Evolutionary conservation across 2,888 invertebrate genomes (phyloP), one percentile per base, ranked within the genome.

Genomic region (Blera fallax): DNA sequence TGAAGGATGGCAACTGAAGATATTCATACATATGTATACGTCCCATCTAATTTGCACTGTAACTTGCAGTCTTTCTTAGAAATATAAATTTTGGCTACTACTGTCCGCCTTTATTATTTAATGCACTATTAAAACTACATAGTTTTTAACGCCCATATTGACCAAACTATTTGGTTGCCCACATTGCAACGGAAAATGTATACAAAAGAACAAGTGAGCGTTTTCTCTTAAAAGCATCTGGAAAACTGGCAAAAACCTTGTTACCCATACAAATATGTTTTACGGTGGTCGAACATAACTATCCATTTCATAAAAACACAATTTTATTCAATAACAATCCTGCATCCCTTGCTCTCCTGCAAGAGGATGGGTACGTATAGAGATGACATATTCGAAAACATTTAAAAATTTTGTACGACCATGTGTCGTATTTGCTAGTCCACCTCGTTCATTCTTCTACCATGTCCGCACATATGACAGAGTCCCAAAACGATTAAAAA

Each of bases 351-450:
- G 76, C 50, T 54, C 54, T 74, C 64, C 29, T 21, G 58, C 48
- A 62, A n/a, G n/a, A 43, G 37, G 2, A 40, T 37, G 50, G 45
- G 21, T 56, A 45, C 65, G 56, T 48, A 27, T 58, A 50, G 72
- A 58, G 43, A 77, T 72, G 82, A 77, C 72, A 77, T 54, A 77
- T 77, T 82, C 58, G 72, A 77, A 77, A 82, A 82, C 82, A 82
- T 77, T 77, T 60, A 82, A 82, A 65, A 82, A 82, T 77, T 77
- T 37, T 82, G 82, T 82, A 72, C 72, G 60, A 60, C 82, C 82
- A 82, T 82, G 72, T 82, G 72, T 77, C 45, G 72, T 72, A 67
- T 52, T 80, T 58, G 70, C 69, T 58, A 48, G 69, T 76, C 62
- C 72, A 79, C 50, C 73, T 54, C 82, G 50, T 72, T 43, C 77